These are phyloP conservation scores for Dasypolia templi DNA, from an alignment of 2,888 invertebrate genomes.

Conservation along the genomic window DNA sequence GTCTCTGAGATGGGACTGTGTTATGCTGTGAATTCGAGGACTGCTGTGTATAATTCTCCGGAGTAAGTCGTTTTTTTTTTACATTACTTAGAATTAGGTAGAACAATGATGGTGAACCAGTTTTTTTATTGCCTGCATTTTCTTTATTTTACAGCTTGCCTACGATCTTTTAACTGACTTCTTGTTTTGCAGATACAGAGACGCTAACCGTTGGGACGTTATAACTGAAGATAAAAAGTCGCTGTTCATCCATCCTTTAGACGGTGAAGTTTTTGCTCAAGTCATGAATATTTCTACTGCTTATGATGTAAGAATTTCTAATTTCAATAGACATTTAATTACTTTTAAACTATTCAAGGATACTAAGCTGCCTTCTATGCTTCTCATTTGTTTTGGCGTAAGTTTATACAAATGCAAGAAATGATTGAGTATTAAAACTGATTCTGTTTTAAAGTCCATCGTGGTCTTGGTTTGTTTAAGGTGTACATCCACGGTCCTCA, in stretches of 20 bases:
- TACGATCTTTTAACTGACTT: not conserved
- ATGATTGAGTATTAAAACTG: too few species aligned
- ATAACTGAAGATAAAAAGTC: constrained; percentile 83
- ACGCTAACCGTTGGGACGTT: constrained; percentile 89
- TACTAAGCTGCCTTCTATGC: not conserved
- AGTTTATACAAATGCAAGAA: too few species aligned
- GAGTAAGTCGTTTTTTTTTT: constrained; percentile 79
- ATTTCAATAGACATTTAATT: not conserved
- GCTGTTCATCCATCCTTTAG: constrained; percentile 92
- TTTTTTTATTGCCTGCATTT: not conserved
- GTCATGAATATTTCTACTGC: constrained; percentile 92
- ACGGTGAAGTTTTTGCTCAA: constrained; percentile 94
- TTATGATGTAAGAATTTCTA: constrained; percentile 84
- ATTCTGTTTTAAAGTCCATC: not conserved
- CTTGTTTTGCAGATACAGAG: constrained; percentile 88
- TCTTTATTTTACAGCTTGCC: not conserved
- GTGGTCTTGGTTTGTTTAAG: constrained; percentile 74
- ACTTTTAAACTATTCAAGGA: not conserved
- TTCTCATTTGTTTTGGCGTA: not conserved
- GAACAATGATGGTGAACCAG: not conserved
- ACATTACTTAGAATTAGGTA: not conserved
- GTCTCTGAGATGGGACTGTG: constrained; percentile 93
- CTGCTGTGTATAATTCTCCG: constrained; percentile 91
- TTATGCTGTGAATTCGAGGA: constrained; percentile 92
- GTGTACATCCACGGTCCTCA: constrained; percentile 92